Conservation (phyloP, 2,113 vertebrate genomes). For the Phalacrocorax carbo region DNA sequence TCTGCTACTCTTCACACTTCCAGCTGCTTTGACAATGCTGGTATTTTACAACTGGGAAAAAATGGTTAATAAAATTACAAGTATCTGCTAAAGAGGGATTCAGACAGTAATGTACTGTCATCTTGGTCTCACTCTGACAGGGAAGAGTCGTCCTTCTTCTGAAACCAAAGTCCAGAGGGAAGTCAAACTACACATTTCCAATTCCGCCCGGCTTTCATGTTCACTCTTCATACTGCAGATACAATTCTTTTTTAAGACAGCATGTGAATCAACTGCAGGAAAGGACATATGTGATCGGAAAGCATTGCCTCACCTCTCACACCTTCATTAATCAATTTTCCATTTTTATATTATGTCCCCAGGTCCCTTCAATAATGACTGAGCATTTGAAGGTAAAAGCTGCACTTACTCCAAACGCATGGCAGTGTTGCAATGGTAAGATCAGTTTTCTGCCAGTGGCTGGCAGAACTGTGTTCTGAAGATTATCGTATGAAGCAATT, state of each 20-base stretch:
- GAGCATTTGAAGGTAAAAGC: background rate
- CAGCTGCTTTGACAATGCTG: slow-evolving; percentile 1
- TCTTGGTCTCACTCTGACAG: background rate
- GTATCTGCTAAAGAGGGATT: background rate
- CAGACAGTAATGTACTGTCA: background rate
- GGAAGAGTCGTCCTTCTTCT: background rate
- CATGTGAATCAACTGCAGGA: background rate
- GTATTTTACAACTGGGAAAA: slow-evolving; percentile 15
- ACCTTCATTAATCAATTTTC: background rate
- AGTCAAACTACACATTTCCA: background rate
- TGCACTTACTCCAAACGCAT: background rate
- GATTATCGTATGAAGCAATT: background rate
- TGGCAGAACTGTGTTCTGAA: background rate
- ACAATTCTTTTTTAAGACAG: background rate
- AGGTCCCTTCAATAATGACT: background rate
- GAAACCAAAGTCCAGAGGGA: background rate
- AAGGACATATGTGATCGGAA: background rate
- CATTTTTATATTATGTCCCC: background rate
- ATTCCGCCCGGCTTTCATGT: background rate
- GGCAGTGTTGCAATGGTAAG: background rate
- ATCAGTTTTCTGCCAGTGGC: background rate
- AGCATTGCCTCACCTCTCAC: background rate
- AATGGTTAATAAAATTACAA: slow-evolving; percentile 32
- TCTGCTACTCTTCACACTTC: background rate
- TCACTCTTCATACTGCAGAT: background rate